Conservation (phyloP, 2,888 invertebrate species). For the Uloborus plumipes region DNA sequence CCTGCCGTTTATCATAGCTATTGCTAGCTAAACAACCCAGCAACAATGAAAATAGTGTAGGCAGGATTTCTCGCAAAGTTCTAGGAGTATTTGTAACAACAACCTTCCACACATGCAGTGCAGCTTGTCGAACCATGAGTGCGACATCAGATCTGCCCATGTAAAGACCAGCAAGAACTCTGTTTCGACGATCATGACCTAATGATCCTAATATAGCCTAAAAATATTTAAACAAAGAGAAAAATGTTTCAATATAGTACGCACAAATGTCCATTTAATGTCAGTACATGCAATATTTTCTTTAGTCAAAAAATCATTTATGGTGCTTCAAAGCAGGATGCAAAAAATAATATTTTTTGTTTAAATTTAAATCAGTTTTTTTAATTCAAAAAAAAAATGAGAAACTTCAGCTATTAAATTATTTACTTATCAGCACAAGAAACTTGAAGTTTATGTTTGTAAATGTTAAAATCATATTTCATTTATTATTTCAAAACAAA, state of each 20-base stretch:
- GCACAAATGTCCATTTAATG: too few species aligned
- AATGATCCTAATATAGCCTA: constrained; percentile 89
- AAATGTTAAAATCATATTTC: too few species aligned
- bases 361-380: too few species aligned
- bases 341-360: too few species aligned
- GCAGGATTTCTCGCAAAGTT: constrained; percentile 94
- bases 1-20: constrained; percentile 94
- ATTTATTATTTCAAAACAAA: too few species aligned
- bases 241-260: not conserved
- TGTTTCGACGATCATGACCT: constrained; percentile 89
- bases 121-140: constrained; percentile 95
- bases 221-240: constrained; percentile 35
- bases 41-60: constrained; percentile 90
- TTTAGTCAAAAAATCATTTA: too few species aligned
- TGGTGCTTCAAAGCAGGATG: too few species aligned
- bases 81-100: constrained; percentile 98
- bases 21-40: constrained; percentile 95
- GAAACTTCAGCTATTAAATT: too few species aligned
- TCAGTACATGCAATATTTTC: too few species aligned
- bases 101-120: constrained; percentile 99
- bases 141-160: constrained; percentile 98
- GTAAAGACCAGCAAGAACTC: constrained; percentile 93
- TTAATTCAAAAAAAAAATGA: too few species aligned
- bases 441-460: too few species aligned
- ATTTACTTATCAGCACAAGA: too few species aligned